Base-by-base conservation (phyloP, 2,888 invertebrate genomes). In the Hipparchia semele region DNA sequence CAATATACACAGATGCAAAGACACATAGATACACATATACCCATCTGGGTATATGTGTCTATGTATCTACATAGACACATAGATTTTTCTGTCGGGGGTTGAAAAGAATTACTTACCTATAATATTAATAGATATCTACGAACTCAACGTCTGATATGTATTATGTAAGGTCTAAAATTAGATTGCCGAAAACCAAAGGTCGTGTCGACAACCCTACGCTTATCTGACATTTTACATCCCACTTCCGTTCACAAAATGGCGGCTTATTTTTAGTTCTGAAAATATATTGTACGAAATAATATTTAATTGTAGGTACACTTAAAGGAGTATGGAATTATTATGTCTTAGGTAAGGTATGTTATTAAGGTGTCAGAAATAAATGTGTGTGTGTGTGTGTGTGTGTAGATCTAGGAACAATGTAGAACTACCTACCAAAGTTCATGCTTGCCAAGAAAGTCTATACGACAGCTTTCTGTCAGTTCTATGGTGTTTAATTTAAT, bases 221-320 rank as follows among this genome's bases (percentile, higher is more conserved):
- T 64, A 81, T 79, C 82, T 76, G 70, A 70, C 69, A 72, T 64
- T 77, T 73, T 45, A 33, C 39, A 45, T 23, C 23, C 3, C 33
- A 65, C 59, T 71, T 73, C 59, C 68, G 59, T 66, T 68, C 54
- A 66, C 68, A 71, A 64, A 73, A 72, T 46, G 73, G 51, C 53
- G 65, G 64, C 60, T 6, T 70, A 70, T 71, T 13, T 39, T 67
- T 68, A 68, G 71, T 45, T 66, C 46, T 56, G 23, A 68, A 68
- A 59, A 65, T 65, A 53, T 65, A 65, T 65, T 65, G 51, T 53
- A 51, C 65, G 10, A 53, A 53, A 65, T 65, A 65, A 53, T 65
- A 65, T 65, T 53, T 65, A 65, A 65, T 53, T 51, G 23, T 65
- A 53, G 12, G 33, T 51, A 10, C 33, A 33, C 2, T 1, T 12